Conservation (phyloP, 2,113 vertebrate species). For the Oncorhynchus nerka region DNA sequence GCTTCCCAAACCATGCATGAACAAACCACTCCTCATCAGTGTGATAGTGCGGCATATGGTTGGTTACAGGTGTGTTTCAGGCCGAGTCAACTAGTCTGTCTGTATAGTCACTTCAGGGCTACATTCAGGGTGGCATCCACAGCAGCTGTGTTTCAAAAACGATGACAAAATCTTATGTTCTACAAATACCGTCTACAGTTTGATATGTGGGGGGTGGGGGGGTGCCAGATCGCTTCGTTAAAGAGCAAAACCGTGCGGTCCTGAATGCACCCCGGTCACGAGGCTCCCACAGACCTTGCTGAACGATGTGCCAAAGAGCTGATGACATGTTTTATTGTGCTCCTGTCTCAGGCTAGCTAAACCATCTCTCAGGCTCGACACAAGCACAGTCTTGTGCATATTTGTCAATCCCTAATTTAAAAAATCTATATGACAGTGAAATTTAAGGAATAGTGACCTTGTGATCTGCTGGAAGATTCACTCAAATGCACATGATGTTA, state of each 20-base stretch:
- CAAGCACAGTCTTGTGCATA: not conserved
- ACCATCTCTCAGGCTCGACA: not conserved
- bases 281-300: not conserved
- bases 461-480: not conserved
- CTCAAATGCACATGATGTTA: not conserved
- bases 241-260: no score
- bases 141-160: constrained; percentile 6
- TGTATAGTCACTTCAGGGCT: constrained; percentile 11
- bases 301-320: not conserved
- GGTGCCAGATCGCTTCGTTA: not conserved
- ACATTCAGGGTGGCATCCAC: constrained; percentile 3
- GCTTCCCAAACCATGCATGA: constrained; percentile 52
- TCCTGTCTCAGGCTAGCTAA: not conserved
- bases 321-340: not conserved
- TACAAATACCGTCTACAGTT: no score
- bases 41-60: not conserved
- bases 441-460: not conserved
- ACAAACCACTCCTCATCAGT: constrained; percentile 50
- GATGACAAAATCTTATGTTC: not conserved
- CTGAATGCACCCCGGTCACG: not conserved
- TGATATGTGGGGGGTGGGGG: not conserved
- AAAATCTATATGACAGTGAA: not conserved
- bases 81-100: constrained; percentile 1
- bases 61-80: not conserved
- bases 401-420: not conserved